Percentiles rank a stretch among this genome's conserved stretches.
phyloP scores from a whole-genome alignment of 2,888 invertebrate species.

The Cephus sareptanus region DNA sequence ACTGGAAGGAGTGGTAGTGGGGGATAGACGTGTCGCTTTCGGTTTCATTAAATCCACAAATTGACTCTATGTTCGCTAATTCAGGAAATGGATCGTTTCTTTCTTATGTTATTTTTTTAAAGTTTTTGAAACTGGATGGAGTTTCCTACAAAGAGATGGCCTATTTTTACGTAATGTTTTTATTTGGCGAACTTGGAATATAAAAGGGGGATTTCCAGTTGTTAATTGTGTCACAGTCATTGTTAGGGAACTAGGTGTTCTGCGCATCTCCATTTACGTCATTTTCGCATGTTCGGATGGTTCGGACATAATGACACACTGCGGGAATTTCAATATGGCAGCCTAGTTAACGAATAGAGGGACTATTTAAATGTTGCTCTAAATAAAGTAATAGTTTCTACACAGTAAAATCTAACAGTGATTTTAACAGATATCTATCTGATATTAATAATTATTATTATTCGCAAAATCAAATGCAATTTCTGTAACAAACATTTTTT shows the following conservation, averaged over 20 bases:
- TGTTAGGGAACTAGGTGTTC: neutral
- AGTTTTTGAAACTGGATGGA: neutral
- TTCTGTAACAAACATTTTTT: neutral
- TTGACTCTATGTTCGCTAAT: neutral
- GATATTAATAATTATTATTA: neutral
- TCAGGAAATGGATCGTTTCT: neutral
- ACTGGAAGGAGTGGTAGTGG: neutral
- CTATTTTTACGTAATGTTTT: neutral
- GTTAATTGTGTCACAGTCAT: neutral
- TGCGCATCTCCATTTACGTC: neutral
- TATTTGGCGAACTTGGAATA: neutral
- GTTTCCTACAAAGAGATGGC: neutral
- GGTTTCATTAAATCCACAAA: neutral
- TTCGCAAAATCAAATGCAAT: neutral
- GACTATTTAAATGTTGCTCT: neutral
- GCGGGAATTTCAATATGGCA: neutral
- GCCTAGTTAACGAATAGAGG: neutral
- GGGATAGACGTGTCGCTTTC: conserved; percentile 9
- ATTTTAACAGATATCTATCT: neutral
- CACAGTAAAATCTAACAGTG: neutral
- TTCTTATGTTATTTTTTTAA: neutral
- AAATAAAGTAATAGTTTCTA: neutral
- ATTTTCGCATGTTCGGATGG: neutral
- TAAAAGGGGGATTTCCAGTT: neutral
- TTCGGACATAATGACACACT: neutral